Evolutionary conservation across 2,797 vertebrate species (phyloP), one percentile per base, ranked within the genome.

Genomic region (Mormyrus proboscirostris): DNA sequence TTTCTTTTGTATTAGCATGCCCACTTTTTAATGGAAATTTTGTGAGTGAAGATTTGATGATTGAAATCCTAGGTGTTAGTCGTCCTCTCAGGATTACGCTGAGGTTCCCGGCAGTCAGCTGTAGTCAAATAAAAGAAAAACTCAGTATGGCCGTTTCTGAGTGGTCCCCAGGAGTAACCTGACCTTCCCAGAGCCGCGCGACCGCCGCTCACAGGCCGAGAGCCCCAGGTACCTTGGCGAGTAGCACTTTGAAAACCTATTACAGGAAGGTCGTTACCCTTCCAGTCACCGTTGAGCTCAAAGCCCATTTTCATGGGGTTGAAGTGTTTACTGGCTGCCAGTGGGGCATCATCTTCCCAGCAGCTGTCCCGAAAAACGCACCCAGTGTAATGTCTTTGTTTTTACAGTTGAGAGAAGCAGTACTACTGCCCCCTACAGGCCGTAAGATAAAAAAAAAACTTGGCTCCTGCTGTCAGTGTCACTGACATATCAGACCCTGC

Each of bases 201-300:
- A 82, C 76, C 19, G 16, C 41, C 19, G 19, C 41, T 82, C 29
- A 44, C 76, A 82, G 76, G 41, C 76, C 41, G 19, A 82, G 41
- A 47, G 41, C 76, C 19, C 76, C 76, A 82, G 76, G 76, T 82
- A 82, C 41, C 76, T 82, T 44, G 19, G 76, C 14, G 6, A 82
- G 38, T 16, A 82, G 76, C 76, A 44, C 76, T 82, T 47, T 2
- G 44, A 47, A 82, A 82, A 82, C 41, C 41, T 41, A 82, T 82
- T 82, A 82, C 19, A 44, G 76, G 76, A 82, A 82, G 76, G 76
- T 82, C 19, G 41, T 76, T 82, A 82, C 76, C 76, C 76, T 82
- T 82, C 76, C 41, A 82, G 76, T n/a, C 38, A 44, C 22, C 76
- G 3, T 82, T 82, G 38, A n/a, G 41, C 41, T 16, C 73, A 19